Evolutionary conservation across 2,888 invertebrate genomes (phyloP), one percentile per base, ranked within the genome.

Genomic region (Anorthoa munda): DNA sequence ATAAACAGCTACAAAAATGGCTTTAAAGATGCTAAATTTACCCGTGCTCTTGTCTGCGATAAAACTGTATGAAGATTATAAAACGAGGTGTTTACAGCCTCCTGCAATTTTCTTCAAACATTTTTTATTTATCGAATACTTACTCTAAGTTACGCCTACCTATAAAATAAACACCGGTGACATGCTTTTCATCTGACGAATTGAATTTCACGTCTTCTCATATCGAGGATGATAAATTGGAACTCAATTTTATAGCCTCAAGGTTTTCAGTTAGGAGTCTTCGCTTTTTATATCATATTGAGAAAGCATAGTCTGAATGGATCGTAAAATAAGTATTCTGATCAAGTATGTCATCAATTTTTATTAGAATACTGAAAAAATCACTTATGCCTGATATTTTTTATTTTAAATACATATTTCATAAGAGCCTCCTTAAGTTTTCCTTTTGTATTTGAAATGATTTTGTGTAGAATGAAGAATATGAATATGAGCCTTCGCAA

Each of bases 81-180:
- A n/a, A 13, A 26, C 39, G 26, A 73, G 56, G 12, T 80, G 56
- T 80, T 63, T 31, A 75, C 55, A 50, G 45, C 11, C 81, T 53
- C 26, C 53, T 55, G 53, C 12, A 26, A 59, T 46, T n/a, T 66
- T 45, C 48, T 58, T 50, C n/a, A 13, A 21, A 12, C 56, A 69
- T 56, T 66, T 48, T 68, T 77, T 78, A 77, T 64, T 71, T 53
- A 70, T 31, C 26, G 56, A 15, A 53, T 56, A 66, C 51, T 64
- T 61, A 12, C 55, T 58, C 53, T 4, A 48, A 51, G 71, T 45
- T 60, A 60, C 39, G 23, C 26, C 50, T 21, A 50, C 18, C 58
- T 71, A 71, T 85, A 83, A 82, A 85, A 79, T 69, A 85, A 68
- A 85, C 66, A 83, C 66, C 53, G 48, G 59, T 73, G 66, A 75